Percentiles rank a stretch among this genome's conserved stretches.
phyloP scores from a whole-genome alignment of 1,140 invertebrate genomes.

The Calosoma granatense region DNA sequence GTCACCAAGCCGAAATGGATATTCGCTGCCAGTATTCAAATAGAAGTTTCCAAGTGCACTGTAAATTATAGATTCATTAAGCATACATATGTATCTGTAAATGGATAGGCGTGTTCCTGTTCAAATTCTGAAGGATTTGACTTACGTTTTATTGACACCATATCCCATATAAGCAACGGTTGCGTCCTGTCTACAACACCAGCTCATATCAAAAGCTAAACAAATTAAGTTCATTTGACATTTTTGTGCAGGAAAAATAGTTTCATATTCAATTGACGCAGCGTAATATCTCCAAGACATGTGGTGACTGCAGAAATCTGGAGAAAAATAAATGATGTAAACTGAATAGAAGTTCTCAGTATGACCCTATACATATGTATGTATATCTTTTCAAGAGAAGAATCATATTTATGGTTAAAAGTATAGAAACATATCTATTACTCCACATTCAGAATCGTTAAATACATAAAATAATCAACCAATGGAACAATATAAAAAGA shows the following conservation, averaged over 20 bases:
- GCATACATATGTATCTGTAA: no score
- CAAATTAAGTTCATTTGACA: conserved; percentile 9
- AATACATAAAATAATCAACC: background rate
- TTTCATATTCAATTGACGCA: conserved; percentile 20
- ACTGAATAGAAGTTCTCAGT: no score
- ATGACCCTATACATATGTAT: conserved; percentile 1
- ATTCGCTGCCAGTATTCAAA: background rate
- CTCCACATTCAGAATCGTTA: background rate
- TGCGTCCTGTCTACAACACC: background rate
- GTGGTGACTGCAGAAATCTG: conserved; percentile 30
- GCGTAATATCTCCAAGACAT: conserved; percentile 24
- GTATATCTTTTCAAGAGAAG: no score
- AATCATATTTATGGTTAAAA: no score
- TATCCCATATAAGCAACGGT: background rate
- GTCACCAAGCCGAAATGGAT: background rate
- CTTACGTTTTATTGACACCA: conserved; percentile 2
- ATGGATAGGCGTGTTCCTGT: no score
- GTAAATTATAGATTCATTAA: no score
- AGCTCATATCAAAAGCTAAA: background rate
- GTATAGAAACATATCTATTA: background rate
- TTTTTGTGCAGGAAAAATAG: conserved; percentile 15
- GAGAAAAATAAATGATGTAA: background rate
- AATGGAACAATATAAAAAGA: background rate
- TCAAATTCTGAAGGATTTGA: no score
- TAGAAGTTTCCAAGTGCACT: background rate